Percentiles rank a stretch among this genome's conserved stretches.
These are phyloP conservation scores for Colistium nudipinnis DNA, from an alignment of 2,113 vertebrate genomes.

Conservation along the genomic window DNA sequence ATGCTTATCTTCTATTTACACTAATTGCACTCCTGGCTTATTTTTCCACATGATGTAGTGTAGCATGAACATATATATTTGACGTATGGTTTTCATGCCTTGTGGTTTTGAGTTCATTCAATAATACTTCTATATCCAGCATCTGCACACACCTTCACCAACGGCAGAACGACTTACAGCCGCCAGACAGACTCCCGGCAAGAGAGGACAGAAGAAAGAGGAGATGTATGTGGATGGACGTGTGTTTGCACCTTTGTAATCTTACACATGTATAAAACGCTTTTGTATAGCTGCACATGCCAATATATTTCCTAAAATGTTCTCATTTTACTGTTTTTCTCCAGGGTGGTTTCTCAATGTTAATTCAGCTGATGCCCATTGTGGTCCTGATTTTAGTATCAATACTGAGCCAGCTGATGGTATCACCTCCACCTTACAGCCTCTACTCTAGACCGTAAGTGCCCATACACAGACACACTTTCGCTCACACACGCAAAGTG, in stretches of 20 bases:
- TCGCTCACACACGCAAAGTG: not conserved
- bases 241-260: not conserved
- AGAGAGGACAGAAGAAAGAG: constrained; percentile 92
- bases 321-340: constrained; percentile 49
- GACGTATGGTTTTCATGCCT: not conserved
- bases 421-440: constrained; percentile 94
- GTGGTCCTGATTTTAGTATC: constrained; percentile 95
- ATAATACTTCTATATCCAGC: constrained; percentile 78
- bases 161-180: constrained; percentile 89
- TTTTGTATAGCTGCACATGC: no score
- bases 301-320: no score
- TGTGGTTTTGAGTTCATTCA: constrained; percentile 7
- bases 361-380: constrained; percentile 97
- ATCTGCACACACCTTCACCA: constrained; percentile 89
- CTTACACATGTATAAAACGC: not conserved
- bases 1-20: not conserved
- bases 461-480: constrained; percentile 7
- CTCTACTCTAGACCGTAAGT: constrained; percentile 95
- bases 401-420: constrained; percentile 96
- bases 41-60: no score
- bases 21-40: not conserved
- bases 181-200: constrained; percentile 88
- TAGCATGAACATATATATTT: not conserved
- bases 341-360: constrained; percentile 97
- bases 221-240: constrained; percentile 86